Evolutionary conservation across 2,113 vertebrate genomes (phyloP).

Genomic region (Malaclemys terrapin): DNA sequence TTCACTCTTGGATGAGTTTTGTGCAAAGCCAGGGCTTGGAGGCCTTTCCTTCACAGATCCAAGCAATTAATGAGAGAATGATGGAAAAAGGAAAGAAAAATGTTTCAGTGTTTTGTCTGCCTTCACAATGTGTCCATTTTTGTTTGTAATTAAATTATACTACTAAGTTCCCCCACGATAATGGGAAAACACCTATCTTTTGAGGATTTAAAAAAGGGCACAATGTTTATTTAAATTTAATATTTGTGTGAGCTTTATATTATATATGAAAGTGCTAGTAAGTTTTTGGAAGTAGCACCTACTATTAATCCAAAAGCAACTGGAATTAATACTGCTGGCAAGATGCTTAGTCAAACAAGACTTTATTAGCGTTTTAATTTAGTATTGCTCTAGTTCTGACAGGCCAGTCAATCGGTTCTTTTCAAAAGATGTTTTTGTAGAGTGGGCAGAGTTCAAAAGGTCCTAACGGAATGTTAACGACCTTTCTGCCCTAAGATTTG

Average conservation of each 20-base stretch:
- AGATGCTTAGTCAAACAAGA: background rate
- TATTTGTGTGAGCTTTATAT: background rate
- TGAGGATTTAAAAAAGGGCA: background rate
- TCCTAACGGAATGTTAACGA: conserved; percentile 30
- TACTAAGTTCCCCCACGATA: background rate
- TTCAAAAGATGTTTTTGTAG: conserved; percentile 58
- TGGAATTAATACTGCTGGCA: conserved; percentile 1
- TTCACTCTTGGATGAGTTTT: conserved; percentile 86
- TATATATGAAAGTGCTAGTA: background rate
- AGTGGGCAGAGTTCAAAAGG: conserved; percentile 74
- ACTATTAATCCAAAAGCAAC: conserved; percentile 10
- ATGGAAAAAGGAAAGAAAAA: conserved; percentile 22
- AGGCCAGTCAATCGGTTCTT: conserved; percentile 34
- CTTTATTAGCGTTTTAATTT: conserved; percentile 37
- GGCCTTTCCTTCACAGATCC: conserved; percentile 62
- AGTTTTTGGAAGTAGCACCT: conserved; percentile 42
- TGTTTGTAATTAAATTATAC: background rate
- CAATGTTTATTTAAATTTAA: background rate
- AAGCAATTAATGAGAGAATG: conserved; percentile 50
- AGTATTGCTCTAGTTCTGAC: background rate
- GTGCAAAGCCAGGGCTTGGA: conserved; percentile 74
- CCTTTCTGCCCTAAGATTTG: conserved; percentile 47
- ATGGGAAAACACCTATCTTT: background rate
- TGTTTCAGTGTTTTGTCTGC: background rate
- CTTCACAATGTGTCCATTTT: background rate